Base-by-base conservation (phyloP, 92 coral and sea anemone genomes). In the Montipora capitata region DNA sequence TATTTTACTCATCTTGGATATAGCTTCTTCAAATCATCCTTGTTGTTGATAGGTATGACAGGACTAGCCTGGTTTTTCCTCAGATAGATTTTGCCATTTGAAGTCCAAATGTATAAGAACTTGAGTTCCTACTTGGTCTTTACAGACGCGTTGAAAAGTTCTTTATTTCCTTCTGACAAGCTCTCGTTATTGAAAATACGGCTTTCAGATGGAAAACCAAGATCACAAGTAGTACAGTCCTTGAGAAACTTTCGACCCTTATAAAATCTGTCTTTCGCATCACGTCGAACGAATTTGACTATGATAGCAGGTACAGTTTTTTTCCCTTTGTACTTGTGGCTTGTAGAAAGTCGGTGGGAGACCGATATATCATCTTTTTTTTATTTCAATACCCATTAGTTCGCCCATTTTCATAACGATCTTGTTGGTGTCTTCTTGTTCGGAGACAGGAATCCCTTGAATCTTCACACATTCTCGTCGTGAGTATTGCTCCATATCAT, bases 281-380 rank as follows among this genome's bases (percentile, higher is more conserved):
- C 65, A 17, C 94, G 80, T 2, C 85, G 69, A 27, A 86, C 92
- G 73, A 90, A 87, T 44, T 83, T 93, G 35, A 90, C 89, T 3
- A 93, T 90, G 59, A 93, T 90, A 35, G 87, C 70, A 3, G 92
- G 89, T 11, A 74, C 64, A 3, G 72, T 39, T 40, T 54, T 63
- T 66, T 78, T 62, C 7, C 83, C 87, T 79, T 91, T 79, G 17
- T 79, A 72, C 35, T 44, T 72, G 70, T 45, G 4, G 51, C 51
- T 45, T 45, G 51, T 45, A 45, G 51, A 0, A 45, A 45, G 51
- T 45, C 51, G 51, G 51, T 45, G 51, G 51, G 51, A 45, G 51
- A 45, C 51, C 51, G 51, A 45, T 45, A 45, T 8, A 45, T 8
- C 51, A 45, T 45, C 4, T 45, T 45, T 45, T 45, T 45, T 45